Percentiles rank a stretch among this genome's conserved stretches.
Evolutionary conservation across 2,888 invertebrate species (phyloP).

Genomic region (Eurois occulta): DNA sequence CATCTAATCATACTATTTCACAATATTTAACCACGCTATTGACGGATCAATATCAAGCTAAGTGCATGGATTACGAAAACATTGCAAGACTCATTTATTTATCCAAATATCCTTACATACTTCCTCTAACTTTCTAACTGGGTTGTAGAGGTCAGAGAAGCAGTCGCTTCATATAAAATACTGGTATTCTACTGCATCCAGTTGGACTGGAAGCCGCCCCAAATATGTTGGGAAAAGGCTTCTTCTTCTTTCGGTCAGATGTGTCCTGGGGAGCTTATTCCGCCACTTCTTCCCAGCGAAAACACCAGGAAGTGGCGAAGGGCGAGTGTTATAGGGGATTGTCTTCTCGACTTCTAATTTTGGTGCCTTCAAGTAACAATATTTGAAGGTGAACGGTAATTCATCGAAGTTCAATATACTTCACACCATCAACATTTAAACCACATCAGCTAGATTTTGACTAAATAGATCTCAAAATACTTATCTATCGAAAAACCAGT

Average conservation of each 20-base stretch:
- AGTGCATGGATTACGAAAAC: neutral
- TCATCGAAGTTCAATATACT: neutral
- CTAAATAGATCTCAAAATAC: neutral
- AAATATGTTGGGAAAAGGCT: neutral
- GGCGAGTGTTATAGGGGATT: neutral
- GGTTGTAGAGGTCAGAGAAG: neutral
- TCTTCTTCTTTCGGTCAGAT: too few relatives aligned
- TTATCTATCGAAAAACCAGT: neutral
- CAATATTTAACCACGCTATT: constrained; percentile 9
- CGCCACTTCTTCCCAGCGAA: too few relatives aligned
- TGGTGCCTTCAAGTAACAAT: neutral
- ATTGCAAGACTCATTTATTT: neutral
- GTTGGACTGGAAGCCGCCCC: rapidly evolving
- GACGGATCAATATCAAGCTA: constrained; percentile 7
- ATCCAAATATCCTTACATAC: neutral
- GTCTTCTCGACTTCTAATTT: neutral
- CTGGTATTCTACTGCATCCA: neutral
- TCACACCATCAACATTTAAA: too few relatives aligned
- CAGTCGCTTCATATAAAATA: neutral
- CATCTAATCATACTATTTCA: constrained; percentile 9
- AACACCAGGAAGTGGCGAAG: neutral
- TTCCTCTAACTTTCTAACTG: neutral
- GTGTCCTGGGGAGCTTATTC: neutral
- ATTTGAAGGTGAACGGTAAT: neutral
- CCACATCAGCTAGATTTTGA: neutral